Evolutionary conservation across 2,888 invertebrate genomes (phyloP).

Genomic region (Campoplex nolae): DNA sequence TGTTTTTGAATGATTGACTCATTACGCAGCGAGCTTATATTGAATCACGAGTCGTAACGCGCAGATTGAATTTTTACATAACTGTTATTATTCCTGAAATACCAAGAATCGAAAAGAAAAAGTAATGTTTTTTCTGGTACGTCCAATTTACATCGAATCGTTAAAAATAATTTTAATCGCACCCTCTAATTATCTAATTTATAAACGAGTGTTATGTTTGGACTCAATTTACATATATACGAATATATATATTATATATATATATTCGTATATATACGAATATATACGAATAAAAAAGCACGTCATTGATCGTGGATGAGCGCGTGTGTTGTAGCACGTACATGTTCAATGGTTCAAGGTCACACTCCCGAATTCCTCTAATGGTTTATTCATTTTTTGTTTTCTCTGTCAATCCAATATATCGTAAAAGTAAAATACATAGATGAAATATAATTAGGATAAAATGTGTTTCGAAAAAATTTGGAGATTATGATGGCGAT

Average conservation of each 20-base stretch:
- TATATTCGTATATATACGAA: not conserved
- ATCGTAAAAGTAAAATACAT: not conserved
- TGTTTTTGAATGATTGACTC: not conserved
- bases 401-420: not conserved
- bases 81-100: too few relatives aligned
- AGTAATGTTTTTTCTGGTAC: not conserved
- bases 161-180: not conserved
- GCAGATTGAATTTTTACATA: not conserved
- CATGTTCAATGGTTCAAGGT: conserved; percentile 42
- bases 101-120: too few relatives aligned
- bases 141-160: not conserved
- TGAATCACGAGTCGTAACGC: not conserved
- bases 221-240: not conserved
- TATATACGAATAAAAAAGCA: not conserved
- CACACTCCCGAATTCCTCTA: conserved; percentile 20
- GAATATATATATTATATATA: not conserved
- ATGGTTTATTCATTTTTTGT: not conserved
- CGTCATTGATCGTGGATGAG: conserved; percentile 47
- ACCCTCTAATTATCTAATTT: not conserved
- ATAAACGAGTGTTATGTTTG: not conserved
- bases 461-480: not conserved
- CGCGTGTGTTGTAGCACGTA: conserved; percentile 16
- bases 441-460: not conserved
- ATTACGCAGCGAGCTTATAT: not conserved
- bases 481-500: not conserved